Conservation (phyloP, 2,797 vertebrate species). For the Notamacropus eugenii region DNA sequence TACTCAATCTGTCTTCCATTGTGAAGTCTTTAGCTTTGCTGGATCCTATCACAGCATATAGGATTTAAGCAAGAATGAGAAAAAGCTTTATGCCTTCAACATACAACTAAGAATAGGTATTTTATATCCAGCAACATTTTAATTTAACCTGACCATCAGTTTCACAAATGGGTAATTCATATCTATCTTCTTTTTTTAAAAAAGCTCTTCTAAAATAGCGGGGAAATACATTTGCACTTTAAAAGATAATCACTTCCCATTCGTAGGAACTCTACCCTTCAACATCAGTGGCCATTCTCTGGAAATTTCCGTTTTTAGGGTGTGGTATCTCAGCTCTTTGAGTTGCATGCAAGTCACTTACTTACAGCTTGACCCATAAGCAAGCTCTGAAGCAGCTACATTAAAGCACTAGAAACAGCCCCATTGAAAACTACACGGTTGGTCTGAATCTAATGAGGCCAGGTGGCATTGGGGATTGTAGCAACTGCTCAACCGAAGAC, state of each 20-base stretch:
- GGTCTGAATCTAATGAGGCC: neutral
- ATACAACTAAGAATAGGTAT: neutral
- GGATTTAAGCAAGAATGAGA: neutral
- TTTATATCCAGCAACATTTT: neutral
- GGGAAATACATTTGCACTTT: neutral
- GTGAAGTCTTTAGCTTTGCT: neutral
- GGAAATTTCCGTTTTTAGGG: neutral
- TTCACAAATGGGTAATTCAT: neutral
- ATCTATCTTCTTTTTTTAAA: neutral
- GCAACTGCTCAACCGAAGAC: neutral
- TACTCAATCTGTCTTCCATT: neutral
- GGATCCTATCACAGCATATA: neutral
- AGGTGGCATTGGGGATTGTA: neutral
- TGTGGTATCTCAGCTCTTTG: neutral
- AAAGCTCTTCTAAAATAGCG: neutral
- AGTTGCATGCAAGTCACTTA: neutral
- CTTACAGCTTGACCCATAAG: neutral
- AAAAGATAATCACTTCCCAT: neutral
- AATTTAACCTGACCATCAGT: neutral
- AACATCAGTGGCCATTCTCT: neutral
- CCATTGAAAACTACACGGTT: neutral
- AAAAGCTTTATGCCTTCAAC: neutral
- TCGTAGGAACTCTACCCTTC: neutral
- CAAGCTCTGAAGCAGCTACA: accelerated
- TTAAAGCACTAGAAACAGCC: accelerated